phyloP scores from a whole-genome alignment of 2,888 invertebrate genomes.

The Orthosia gothica region DNA sequence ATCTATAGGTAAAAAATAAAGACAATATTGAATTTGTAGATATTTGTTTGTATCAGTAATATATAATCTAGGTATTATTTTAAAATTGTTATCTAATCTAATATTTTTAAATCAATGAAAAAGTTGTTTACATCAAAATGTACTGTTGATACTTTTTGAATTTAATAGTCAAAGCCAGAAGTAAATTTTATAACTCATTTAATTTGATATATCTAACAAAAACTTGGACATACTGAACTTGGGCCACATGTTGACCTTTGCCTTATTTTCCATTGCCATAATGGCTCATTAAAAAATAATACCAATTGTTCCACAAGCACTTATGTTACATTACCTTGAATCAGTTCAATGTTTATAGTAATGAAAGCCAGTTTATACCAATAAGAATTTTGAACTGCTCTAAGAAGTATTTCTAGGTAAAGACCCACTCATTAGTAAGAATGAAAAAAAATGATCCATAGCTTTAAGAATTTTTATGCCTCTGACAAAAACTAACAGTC shows the following conservation, averaged over 20 bases:
- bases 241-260: conserved; percentile 17
- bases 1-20: no score
- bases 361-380: conserved; percentile 34
- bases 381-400: background rate
- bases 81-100: background rate
- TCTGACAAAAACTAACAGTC: conserved; percentile 1
- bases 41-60: no score
- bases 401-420: conserved; percentile 12
- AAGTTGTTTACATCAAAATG: background rate
- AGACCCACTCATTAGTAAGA: conserved; percentile 36
- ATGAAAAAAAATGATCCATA: conserved; percentile 7
- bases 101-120: background rate
- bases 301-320: conserved; percentile 2
- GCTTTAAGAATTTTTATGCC: background rate
- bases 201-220: background rate
- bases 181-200: background rate
- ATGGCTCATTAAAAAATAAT: conserved; percentile 7
- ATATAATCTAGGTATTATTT: background rate
- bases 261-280: background rate
- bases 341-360: conserved; percentile 16
- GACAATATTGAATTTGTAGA: no score
- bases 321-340: conserved; percentile 33
- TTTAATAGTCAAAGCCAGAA: background rate
- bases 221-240: background rate
- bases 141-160: background rate